Conservation (phyloP, 2,113 vertebrate genomes). For the Cyprinus carpio region DNA sequence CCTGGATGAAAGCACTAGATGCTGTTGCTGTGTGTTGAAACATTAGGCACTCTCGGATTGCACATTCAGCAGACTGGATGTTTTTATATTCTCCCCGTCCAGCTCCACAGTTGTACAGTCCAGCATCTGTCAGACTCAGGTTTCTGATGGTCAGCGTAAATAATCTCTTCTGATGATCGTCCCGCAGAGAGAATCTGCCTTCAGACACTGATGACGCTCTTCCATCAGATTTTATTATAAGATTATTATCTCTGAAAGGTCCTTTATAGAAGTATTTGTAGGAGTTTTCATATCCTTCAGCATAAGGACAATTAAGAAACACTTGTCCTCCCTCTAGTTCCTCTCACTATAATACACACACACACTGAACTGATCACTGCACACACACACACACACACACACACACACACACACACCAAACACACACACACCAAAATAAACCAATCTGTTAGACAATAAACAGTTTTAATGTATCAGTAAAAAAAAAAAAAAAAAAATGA, state of each 20-base stretch:
- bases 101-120: neutral
- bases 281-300: neutral
- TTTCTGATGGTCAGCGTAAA: conserved; percentile 14
- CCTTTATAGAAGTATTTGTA: conserved; percentile 32
- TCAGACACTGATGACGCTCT: neutral
- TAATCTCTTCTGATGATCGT: neutral
- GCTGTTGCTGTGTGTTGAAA: neutral
- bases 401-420: too few relatives aligned
- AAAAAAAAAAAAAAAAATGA: too few relatives aligned
- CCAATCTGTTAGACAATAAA: too few relatives aligned
- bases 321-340: neutral
- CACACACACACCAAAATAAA: too few relatives aligned
- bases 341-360: neutral
- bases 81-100: too few relatives aligned
- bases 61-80: conserved; percentile 7
- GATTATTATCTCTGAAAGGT: neutral
- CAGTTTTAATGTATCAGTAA: too few relatives aligned
- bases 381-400: too few relatives aligned
- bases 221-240: neutral
- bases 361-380: neutral
- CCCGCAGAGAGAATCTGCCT: neutral
- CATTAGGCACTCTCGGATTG: neutral
- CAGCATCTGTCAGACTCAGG: neutral
- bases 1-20: neutral
- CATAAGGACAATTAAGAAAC: neutral